A percentile compares a stretch with the other conserved stretches of the same genome.
These are phyloP conservation scores for Boloria euphrosyne DNA, from an alignment of 2,888 invertebrate genomes.

Conservation along the genomic window DNA sequence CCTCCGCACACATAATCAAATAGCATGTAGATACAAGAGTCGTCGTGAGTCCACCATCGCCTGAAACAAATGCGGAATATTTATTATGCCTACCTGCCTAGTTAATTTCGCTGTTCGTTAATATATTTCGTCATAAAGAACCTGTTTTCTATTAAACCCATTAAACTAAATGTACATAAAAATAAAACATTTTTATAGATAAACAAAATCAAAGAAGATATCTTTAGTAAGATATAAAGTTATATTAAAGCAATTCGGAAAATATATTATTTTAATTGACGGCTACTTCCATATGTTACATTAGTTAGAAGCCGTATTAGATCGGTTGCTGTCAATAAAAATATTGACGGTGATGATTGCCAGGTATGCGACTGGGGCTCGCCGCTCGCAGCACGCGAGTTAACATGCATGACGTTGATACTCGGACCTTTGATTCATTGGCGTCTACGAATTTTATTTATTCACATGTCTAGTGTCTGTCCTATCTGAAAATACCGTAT, in stretches of 20 bases:
- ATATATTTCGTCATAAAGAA: not conserved
- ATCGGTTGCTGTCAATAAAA: constrained; percentile 30
- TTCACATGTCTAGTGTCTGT: not conserved
- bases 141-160: not conserved
- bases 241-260: not conserved
- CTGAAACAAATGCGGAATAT: constrained; percentile 76
- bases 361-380: constrained; percentile 21
- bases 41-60: constrained; percentile 95
- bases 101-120: not conserved
- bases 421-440: constrained; percentile 8
- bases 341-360: constrained; percentile 30
- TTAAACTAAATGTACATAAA: not conserved
- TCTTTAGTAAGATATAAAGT: too few relatives aligned
- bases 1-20: constrained; percentile 98
- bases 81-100: not conserved
- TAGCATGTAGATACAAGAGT: constrained; percentile 96
- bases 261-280: constrained; percentile 1
- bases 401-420: constrained; percentile 2
- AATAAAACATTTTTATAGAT: too few relatives aligned
- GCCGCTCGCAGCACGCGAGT: constrained; percentile 8
- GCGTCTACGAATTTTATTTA: constrained; percentile 6
- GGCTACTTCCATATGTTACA: constrained; percentile 3
- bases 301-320: constrained; percentile 7
- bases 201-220: too few relatives aligned
- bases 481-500: not conserved